Percentiles rank a stretch among this genome's conserved stretches.
Evolutionary conservation across 1,140 invertebrate species (phyloP).

Genomic region (Drosophila kanapiae): DNA sequence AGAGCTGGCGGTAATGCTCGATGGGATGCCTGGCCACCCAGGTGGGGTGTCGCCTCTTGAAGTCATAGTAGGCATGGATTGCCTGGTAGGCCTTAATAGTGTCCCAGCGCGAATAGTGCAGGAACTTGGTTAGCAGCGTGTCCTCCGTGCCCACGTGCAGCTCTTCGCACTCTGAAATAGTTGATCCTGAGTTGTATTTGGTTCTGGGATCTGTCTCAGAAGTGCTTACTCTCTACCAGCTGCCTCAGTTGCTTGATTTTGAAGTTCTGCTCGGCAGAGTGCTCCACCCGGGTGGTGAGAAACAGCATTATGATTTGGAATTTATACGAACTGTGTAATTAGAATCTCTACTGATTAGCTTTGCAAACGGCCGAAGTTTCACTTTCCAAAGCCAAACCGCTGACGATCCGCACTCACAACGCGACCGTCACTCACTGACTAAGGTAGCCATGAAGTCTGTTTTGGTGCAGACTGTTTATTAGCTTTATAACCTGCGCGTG

Average conservation of each 20-base stretch:
- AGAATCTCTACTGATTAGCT: constrained; percentile 6
- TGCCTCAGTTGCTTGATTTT: constrained; percentile 71
- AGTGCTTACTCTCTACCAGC: constrained; percentile 69
- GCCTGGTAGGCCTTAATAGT: constrained; percentile 67
- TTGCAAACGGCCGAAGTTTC: constrained; percentile 1
- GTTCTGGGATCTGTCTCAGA: background rate
- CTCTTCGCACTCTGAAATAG: constrained; percentile 56
- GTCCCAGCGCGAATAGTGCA: constrained; percentile 67
- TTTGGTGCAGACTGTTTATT: constrained; percentile 59
- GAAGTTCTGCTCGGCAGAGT: constrained; percentile 53
- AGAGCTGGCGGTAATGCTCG: constrained; percentile 62
- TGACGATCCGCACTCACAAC: constrained; percentile 53
- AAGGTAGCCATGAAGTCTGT: constrained; percentile 46
- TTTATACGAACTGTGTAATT: constrained; percentile 19
- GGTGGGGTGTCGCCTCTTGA: constrained; percentile 68
- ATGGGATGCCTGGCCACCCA: constrained; percentile 76
- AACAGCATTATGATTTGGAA: constrained; percentile 54
- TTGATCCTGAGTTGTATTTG: background rate
- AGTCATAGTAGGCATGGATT: constrained; percentile 78
- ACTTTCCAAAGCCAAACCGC: constrained; percentile 34
- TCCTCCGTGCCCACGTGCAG: constrained; percentile 73
- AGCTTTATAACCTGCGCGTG: constrained; percentile 55
- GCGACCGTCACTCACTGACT: constrained; percentile 56
- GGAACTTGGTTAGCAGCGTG: constrained; percentile 72
- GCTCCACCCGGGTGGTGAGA: constrained; percentile 37